Percentiles rank a stretch among this genome's conserved stretches.
These are phyloP conservation scores for Acronicta leporina DNA, from an alignment of 2,888 invertebrate genomes.

Conservation along the genomic window DNA sequence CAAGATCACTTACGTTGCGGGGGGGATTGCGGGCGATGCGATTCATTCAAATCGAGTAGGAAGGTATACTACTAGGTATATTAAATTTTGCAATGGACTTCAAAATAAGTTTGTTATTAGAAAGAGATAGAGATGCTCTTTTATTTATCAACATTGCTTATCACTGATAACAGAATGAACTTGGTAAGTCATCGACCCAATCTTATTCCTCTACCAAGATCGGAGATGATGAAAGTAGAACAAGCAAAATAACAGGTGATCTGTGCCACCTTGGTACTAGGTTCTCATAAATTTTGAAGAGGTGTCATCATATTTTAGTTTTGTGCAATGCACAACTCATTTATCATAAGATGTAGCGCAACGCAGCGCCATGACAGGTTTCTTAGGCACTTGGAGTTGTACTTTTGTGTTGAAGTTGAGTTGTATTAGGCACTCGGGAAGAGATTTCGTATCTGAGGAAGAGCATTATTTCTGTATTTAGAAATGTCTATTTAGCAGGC, in stretches of 20 bases:
- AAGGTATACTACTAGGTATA: no score
- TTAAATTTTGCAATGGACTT: conserved; percentile 26
- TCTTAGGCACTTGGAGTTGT: neutral
- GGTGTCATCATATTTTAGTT: conserved; percentile 31
- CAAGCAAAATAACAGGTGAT: conserved; percentile 70
- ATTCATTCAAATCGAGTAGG: conserved; percentile 1
- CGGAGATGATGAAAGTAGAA: conserved; percentile 29
- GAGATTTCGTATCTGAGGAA: no score
- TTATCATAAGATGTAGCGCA: no score
- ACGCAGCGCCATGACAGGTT: no score
- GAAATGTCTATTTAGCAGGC: no score
- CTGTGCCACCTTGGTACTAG: conserved; percentile 69
- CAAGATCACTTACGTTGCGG: conserved; percentile 31
- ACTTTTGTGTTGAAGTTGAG: no score
- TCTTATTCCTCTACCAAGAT: conserved; percentile 16
- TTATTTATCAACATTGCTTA: conserved; percentile 16
- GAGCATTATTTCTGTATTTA: no score
- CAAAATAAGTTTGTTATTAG: neutral
- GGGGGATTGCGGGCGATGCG: neutral
- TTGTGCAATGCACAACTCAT: conserved; percentile 27
- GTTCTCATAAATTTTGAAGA: conserved; percentile 63
- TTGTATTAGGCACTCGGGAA: no score
- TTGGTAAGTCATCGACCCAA: conserved; percentile 13
- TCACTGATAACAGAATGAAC: conserved; percentile 4
- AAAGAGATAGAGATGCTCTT: neutral